Conservation (phyloP, 2,888 invertebrate genomes). For the Cerastis rubricosa region DNA sequence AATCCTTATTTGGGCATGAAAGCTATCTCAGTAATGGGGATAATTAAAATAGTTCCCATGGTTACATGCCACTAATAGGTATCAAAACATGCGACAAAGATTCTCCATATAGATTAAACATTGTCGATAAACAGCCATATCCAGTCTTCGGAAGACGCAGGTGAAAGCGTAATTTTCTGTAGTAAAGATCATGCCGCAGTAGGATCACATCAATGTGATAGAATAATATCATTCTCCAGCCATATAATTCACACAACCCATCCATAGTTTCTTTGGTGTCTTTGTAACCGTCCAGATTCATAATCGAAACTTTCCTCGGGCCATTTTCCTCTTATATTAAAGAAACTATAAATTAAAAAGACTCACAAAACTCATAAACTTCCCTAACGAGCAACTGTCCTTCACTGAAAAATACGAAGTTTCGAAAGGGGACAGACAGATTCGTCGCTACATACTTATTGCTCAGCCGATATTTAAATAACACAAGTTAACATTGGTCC, state of each 20-base stretch:
- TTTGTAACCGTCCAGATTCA: background rate
- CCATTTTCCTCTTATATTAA: background rate
- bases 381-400: constrained; percentile 72
- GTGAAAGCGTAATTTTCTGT: background rate
- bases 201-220: background rate
- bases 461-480: constrained; percentile 88
- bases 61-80: background rate
- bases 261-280: background rate
- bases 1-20: background rate
- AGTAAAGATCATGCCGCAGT: background rate
- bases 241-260: background rate
- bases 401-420: constrained; percentile 80
- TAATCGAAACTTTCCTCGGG: background rate
- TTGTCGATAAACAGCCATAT: background rate
- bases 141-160: background rate
- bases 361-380: constrained; percentile 38
- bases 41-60: constrained; percentile 2
- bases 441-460: constrained; percentile 77
- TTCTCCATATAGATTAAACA: background rate
- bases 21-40: background rate
- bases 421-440: constrained; percentile 85
- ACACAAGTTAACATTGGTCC: constrained; percentile 90
- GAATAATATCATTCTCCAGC: background rate
- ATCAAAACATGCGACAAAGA: background rate
- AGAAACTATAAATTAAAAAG: background rate